phyloP scores from a whole-genome alignment of 2,113 vertebrate species.

The Pampusana beccarii region DNA sequence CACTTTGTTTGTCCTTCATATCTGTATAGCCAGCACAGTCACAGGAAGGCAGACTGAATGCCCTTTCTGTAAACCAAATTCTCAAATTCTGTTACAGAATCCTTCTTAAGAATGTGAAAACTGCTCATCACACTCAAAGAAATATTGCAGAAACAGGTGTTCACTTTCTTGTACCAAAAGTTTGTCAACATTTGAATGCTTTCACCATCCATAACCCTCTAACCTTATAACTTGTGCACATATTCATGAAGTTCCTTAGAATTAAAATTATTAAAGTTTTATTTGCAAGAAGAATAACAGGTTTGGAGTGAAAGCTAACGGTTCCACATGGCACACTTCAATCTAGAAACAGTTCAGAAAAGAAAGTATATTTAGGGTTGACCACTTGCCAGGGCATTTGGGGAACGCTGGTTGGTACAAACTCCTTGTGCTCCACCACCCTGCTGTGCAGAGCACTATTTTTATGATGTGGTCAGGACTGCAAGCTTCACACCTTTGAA shows the following conservation, averaged over 20 bases:
- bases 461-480: not conserved
- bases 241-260: not conserved
- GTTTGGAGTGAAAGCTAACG: not conserved
- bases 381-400: not conserved
- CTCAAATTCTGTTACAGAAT: not conserved
- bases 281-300: not conserved
- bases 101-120: not conserved
- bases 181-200: not conserved
- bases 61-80: not conserved
- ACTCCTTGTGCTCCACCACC: not conserved
- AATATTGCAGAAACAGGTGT: not conserved
- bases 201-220: not conserved
- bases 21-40: not conserved
- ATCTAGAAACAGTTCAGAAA: not conserved
- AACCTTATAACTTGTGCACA: not conserved
- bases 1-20: not conserved
- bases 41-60: not conserved
- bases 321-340: not conserved
- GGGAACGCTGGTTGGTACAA: not conserved
- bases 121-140: not conserved
- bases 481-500: not conserved
- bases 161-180: not conserved
- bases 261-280: not conserved
- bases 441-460: not conserved
- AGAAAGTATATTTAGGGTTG: accelerated